Evolutionary conservation across 2,113 vertebrate species (phyloP).

Genomic region (Mesocricetus auratus): DNA sequence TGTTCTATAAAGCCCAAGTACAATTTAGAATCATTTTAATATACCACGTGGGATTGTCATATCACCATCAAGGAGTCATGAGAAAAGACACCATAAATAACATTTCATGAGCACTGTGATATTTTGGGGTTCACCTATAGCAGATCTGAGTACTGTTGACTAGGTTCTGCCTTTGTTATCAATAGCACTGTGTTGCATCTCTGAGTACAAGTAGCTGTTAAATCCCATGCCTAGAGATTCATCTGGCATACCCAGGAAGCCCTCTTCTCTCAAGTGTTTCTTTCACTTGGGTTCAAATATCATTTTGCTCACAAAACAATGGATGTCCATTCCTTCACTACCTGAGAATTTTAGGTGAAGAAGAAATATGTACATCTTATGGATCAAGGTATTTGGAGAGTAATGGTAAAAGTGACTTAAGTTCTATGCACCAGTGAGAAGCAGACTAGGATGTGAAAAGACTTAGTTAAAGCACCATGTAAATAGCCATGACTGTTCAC

Average conservation of each 20-base stretch:
- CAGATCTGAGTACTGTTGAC: neutral
- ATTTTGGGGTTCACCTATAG: neutral
- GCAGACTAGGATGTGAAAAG: neutral
- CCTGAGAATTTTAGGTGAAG: neutral
- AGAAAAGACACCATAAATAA: neutral
- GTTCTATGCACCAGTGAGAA: neutral
- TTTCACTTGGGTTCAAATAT: neutral
- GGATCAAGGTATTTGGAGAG: neutral
- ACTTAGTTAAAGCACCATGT: neutral
- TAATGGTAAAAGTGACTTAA: neutral
- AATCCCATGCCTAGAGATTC: neutral
- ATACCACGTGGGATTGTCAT: neutral
- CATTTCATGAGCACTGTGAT: neutral
- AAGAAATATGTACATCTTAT: neutral
- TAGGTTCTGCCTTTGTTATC: neutral
- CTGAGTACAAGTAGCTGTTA: neutral
- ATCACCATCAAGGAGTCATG: constrained; percentile 26
- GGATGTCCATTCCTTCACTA: neutral
- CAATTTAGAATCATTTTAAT: neutral
- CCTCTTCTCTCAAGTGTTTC: neutral
- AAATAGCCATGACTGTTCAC: neutral
- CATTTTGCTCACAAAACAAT: neutral
- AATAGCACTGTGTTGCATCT: neutral
- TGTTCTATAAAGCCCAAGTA: neutral
- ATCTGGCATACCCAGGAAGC: neutral